phyloP scores from a whole-genome alignment of 2,888 invertebrate genomes.

The Pycnomerus fuliginosus region DNA sequence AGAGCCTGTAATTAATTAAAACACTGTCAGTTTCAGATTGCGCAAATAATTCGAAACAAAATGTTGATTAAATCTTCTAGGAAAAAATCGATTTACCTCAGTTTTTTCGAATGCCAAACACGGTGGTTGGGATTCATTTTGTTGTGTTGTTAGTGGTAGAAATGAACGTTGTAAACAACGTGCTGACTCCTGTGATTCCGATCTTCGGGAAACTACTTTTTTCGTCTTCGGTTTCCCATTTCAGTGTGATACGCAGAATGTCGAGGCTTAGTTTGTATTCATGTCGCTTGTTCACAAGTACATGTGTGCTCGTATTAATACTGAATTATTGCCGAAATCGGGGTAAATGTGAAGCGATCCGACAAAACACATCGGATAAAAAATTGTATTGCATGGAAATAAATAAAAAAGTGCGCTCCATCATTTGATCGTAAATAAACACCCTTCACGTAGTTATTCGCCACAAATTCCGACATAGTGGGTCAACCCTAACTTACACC shows the following conservation, averaged over 20 bases:
- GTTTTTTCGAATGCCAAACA: slow-evolving; percentile 27
- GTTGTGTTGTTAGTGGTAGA: slow-evolving; percentile 26
- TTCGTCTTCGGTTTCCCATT: slow-evolving; percentile 11
- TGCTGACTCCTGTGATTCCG: slow-evolving; percentile 25
- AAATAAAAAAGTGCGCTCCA: slow-evolving; percentile 24
- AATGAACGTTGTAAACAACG: slow-evolving; percentile 30
- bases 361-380: not conserved
- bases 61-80: too few species aligned
- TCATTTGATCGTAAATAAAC: slow-evolving; percentile 42
- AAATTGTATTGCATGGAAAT: slow-evolving; percentile 6
- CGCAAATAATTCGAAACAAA: too few species aligned
- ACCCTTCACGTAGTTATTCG: slow-evolving; percentile 40
- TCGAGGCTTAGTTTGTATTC: slow-evolving; percentile 12
- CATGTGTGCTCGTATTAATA: slow-evolving; percentile 9
- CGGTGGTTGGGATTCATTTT: slow-evolving; percentile 28
- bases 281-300: slow-evolving; percentile 8
- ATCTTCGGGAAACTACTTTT: slow-evolving; percentile 14
- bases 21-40: too few species aligned
- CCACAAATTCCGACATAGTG: slow-evolving; percentile 31
- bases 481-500: slow-evolving; percentile 32
- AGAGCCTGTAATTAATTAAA: too few species aligned
- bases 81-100: too few species aligned
- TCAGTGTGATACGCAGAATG: slow-evolving; percentile 10
- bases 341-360: not conserved
- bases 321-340: slow-evolving; percentile 6